Evolutionary conservation across 1,140 invertebrate species (phyloP), one percentile per base, ranked within the genome.

Genomic region (Nautilus pompilius): DNA sequence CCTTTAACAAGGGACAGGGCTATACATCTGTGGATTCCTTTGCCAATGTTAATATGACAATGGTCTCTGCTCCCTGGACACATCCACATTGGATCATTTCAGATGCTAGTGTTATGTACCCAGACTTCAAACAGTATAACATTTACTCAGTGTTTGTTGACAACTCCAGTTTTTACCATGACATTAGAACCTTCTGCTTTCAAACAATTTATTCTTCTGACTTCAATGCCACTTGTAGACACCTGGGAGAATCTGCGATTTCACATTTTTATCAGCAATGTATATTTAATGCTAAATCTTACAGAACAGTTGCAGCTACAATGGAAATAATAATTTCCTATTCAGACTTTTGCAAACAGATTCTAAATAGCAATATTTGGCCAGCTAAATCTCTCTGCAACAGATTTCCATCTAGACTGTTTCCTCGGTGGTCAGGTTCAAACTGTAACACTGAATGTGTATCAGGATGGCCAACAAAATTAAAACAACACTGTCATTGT

Each of bases 391-490:
- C 24, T 8, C 62, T 66, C 54, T 71, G 69, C 49, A 61, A 65
- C 22, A 56, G 59, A 8, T 71, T 71, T 48, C 55, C 62, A 4
- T n/a, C 28, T 8, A 41, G 65, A 6, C 32, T 58, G 28, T 68
- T 71, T 48, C 69, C 68, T 22, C 49, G 29, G 3, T 73, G 71
- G 71, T 57, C 28, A 28, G 71, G 71, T 15, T 34, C 10, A 5
- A 36, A 26, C 17, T 73, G 71, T 57, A 26, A 55, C 24, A 56
- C 45, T 20, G 17, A 58, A 22, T 73, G 71, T 60, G 48, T 65
- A 5, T 64, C 66, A 8, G 70, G 70, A 26, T 33, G 17, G 3
- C 60, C 66, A 58, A 53, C 49, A 60, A 17, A 36, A 3, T 36
- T 36, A 29, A 51, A 22, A 24, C 29, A 20, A 20, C 8, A 29